Evolutionary conservation across 2,888 invertebrate genomes (phyloP).

Genomic region (Cordylochernes scorpioides): DNA sequence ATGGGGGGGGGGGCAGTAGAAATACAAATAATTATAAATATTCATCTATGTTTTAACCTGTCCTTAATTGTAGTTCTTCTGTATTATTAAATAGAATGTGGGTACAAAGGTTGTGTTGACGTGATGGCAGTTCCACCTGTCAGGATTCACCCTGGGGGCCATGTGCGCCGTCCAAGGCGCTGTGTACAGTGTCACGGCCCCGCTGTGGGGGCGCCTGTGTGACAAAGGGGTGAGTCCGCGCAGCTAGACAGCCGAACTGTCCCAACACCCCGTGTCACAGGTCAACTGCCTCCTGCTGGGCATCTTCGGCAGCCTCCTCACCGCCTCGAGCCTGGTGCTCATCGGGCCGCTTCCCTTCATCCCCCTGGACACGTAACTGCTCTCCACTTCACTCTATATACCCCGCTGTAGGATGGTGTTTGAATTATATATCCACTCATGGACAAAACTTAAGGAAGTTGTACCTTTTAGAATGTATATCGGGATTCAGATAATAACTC

Average conservation of each 20-base stretch:
- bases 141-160: constrained; percentile 40
- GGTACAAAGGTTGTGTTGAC: neutral
- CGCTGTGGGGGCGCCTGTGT: constrained; percentile 50
- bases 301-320: constrained; percentile 17
- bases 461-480: too few relatives aligned
- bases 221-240: constrained; percentile 28
- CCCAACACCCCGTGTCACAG: constrained; percentile 2
- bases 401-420: too few relatives aligned
- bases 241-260: too few relatives aligned
- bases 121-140: constrained; percentile 28
- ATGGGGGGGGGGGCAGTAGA: too few relatives aligned
- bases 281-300: constrained; percentile 13
- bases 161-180: constrained; percentile 62
- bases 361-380: constrained; percentile 31
- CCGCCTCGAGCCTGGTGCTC: constrained; percentile 36
- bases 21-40: too few relatives aligned
- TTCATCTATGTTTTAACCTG: too few relatives aligned
- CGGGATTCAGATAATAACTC: too few relatives aligned
- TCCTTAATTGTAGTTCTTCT: too few relatives aligned
- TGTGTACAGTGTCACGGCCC: constrained; percentile 47
- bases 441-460: too few relatives aligned
- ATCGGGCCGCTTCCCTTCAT: constrained; percentile 56
- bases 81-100: too few relatives aligned
- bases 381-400: too few relatives aligned
- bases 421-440: too few relatives aligned